Base-by-base conservation (phyloP, 2,113 vertebrate genomes). In the Laterallus jamaicensis region DNA sequence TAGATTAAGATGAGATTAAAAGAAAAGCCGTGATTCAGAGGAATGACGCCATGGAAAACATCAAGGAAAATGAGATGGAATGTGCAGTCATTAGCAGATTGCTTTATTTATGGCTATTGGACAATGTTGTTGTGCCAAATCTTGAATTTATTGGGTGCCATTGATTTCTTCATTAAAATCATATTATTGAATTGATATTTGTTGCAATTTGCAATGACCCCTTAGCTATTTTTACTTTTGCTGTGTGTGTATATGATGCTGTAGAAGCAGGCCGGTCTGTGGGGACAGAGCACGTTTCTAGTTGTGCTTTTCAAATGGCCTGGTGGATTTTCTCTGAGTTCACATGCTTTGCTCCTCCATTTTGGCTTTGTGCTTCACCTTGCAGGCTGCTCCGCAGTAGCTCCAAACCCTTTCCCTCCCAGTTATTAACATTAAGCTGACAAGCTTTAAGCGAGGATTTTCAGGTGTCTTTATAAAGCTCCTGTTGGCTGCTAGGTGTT, bases 381-480 rank as follows among this genome's bases (percentile, higher is more conserved):
- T 2, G 0, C 58, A 63, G 73, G 49, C 89, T 85, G 69, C 16
- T 31, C 44, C 26, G 1, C 67, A 20, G 77, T 79, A 74, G 35
- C 71, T 92, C 59, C 86, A 82, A 91, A 76, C 32, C 11, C 49
- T 93, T 91, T 92, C 39, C 55, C 62, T 92, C 81, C 77, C 89
- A 82, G 39, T 92, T 91, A 87, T 89, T 82, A 87, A 95, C 3
- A 24, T 91, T 92, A 97, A 96, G 83, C 93, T 92, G 86, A 95
- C 49, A 66, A 84, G 91, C 77, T 95, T 87, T 91, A 89, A 92
- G 58, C 49, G 58, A 91, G 89, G 91, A 95, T 97, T 95, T 97
- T 96, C 95, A 96, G 93, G 96, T 95, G 86, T 92, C 94, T 95
- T 93, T 91, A 62, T 54, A 92, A 95, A 95, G 91, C 89, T 82